phyloP scores from a whole-genome alignment of 1,140 invertebrate genomes.

The Apis cerana region DNA sequence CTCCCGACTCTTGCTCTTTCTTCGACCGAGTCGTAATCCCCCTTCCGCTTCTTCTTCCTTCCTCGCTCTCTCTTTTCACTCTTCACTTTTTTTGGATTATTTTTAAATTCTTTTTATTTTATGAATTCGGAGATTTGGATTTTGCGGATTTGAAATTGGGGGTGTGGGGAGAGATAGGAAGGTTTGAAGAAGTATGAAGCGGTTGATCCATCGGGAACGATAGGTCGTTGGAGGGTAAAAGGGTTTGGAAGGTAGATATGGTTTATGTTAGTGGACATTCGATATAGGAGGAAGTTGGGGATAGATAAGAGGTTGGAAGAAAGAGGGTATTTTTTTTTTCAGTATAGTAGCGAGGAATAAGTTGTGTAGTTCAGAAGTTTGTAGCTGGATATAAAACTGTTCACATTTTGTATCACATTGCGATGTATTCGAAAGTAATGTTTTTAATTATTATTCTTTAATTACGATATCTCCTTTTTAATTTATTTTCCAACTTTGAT shows the following conservation, averaged over 20 bases:
- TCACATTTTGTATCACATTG: no score
- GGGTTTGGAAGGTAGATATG: not conserved
- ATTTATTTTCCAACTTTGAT: no score
- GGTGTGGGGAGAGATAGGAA: not conserved
- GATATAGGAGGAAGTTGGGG: not conserved
- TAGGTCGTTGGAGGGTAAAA: not conserved
- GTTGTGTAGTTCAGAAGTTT: not conserved
- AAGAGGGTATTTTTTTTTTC: not conserved
- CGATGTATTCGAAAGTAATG: no score
- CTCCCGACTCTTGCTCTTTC: no score
- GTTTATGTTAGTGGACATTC: not conserved
- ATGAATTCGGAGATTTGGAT: not conserved
- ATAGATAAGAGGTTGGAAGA: not conserved
- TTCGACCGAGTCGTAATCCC: slow-evolving; percentile 4
- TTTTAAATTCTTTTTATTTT: not conserved
- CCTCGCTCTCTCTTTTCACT: not conserved
- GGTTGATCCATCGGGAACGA: not conserved
- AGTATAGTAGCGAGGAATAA: no score
- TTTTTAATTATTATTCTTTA: not conserved
- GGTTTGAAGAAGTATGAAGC: no score
- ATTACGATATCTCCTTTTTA: no score
- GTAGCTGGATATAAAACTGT: not conserved
- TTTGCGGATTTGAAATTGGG: not conserved
- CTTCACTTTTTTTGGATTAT: not conserved
- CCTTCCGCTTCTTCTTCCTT: not conserved